Evolutionary conservation across 2,888 invertebrate genomes (phyloP).

Genomic region (Prenolepis imparis): DNA sequence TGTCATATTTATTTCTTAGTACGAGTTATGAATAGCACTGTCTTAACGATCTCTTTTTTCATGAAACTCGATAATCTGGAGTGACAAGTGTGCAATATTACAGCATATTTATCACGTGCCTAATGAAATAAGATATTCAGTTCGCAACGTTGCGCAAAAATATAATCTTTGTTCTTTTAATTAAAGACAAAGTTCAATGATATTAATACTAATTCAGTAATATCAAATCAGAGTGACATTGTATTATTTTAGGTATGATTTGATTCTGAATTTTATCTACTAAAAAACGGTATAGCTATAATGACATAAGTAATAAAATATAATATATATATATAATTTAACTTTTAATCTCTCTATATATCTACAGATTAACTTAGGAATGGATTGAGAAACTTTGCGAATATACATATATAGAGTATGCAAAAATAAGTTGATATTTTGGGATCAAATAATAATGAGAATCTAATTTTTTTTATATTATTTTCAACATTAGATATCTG

Average conservation of each 20-base stretch:
- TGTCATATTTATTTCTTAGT: not conserved
- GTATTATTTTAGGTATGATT: not conserved
- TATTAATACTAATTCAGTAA: not conserved
- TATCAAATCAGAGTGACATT: constrained; percentile 13
- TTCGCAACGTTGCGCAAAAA: constrained; percentile 7
- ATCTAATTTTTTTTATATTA: not conserved
- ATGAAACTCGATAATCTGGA: constrained; percentile 33
- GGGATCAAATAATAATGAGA: not conserved
- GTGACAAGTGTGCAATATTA: constrained; percentile 26
- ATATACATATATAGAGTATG: not conserved
- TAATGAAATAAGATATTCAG: constrained; percentile 7
- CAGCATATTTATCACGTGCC: not conserved
- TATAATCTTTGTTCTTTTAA: constrained; percentile 22
- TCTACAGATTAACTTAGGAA: not conserved
- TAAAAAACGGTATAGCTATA: not conserved
- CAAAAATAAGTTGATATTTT: not conserved
- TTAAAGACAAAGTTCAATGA: not conserved
- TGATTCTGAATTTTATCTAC: not conserved
- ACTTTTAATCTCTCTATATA: not conserved
- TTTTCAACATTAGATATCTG: not conserved
- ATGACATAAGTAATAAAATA: not conserved
- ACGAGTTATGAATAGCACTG: not conserved
- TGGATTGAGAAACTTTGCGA: not conserved
- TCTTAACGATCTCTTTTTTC: constrained; percentile 6
- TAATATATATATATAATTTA: not conserved